A percentile compares a stretch with the other conserved stretches of the same genome.
Conservation (phyloP, 1,140 invertebrate genomes). For the Leptopilina clavipes region DNA sequence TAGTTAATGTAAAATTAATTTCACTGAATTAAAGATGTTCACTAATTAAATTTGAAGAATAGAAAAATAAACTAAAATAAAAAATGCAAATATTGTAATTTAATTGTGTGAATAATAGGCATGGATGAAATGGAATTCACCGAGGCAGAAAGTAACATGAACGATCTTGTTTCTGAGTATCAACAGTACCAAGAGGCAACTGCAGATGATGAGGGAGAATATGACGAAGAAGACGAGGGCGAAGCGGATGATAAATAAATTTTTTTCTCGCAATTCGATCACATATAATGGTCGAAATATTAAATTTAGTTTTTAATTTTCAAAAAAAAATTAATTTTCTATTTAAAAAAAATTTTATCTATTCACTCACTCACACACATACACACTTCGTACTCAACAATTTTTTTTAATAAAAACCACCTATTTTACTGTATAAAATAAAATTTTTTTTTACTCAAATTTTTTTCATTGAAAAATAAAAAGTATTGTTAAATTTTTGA, state of each 20-base stretch:
- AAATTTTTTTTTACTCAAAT: too few species aligned
- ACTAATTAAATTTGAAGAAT: not conserved
- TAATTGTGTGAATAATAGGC: conserved; percentile 59
- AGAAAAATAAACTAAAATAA: not conserved
- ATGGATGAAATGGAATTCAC: conserved; percentile 90
- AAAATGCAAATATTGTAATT: not conserved
- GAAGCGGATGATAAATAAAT: conserved; percentile 65
- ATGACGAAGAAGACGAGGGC: conserved; percentile 84
- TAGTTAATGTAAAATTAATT: too few species aligned
- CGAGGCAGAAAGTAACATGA: conserved; percentile 89
- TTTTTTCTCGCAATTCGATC: not conserved
- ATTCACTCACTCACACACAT: too few species aligned
- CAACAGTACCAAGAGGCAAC: conserved; percentile 94
- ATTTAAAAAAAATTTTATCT: too few species aligned
- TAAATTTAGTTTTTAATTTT: conserved; percentile 10
- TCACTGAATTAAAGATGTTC: too few species aligned
- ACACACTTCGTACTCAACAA: too few species aligned
- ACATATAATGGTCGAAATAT: not conserved
- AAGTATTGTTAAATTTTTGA: too few species aligned
- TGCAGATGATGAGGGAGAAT: conserved; percentile 85
- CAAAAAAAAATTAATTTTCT: not conserved
- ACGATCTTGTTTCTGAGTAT: conserved; percentile 91
- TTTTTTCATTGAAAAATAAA: too few species aligned
- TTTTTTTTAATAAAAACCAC: too few species aligned
- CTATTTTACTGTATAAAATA: too few species aligned